Evolutionary conservation across 2,797 vertebrate species (phyloP).

Genomic region (Sciurus vulgaris): DNA sequence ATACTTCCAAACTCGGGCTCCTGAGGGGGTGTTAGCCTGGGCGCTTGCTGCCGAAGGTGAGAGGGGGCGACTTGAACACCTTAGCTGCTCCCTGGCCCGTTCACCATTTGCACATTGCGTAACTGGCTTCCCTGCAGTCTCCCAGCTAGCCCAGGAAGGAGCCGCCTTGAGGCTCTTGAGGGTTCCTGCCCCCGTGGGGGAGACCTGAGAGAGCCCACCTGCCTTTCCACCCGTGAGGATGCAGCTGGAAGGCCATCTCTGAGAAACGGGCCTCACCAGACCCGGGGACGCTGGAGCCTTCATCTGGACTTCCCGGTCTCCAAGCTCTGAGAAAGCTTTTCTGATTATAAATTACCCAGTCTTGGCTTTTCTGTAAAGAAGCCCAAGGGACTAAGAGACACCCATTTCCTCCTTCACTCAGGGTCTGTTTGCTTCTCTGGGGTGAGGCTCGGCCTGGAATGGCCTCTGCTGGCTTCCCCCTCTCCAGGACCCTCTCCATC

Average conservation of each 20-base stretch:
- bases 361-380: background rate
- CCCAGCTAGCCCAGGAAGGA: fast-evolving
- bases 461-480: background rate
- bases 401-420: background rate
- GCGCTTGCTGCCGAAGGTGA: background rate
- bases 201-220: no score
- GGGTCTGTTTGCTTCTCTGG: background rate
- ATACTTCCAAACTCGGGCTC: background rate
- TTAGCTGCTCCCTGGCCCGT: background rate
- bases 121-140: background rate
- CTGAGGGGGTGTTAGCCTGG: background rate
- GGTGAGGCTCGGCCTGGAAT: fast-evolving
- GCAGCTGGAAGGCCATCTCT: fast-evolving
- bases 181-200: background rate
- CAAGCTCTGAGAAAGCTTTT: background rate
- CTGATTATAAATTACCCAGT: background rate
- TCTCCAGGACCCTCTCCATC: background rate
- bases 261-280: background rate
- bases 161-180: no score
- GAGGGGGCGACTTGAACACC: background rate
- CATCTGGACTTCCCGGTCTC: background rate
- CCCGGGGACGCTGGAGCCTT: no score
- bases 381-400: background rate
- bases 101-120: background rate
- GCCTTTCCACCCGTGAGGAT: background rate